Base-by-base conservation (phyloP, 2,888 invertebrate genomes). In the Parnassius smintheus region DNA sequence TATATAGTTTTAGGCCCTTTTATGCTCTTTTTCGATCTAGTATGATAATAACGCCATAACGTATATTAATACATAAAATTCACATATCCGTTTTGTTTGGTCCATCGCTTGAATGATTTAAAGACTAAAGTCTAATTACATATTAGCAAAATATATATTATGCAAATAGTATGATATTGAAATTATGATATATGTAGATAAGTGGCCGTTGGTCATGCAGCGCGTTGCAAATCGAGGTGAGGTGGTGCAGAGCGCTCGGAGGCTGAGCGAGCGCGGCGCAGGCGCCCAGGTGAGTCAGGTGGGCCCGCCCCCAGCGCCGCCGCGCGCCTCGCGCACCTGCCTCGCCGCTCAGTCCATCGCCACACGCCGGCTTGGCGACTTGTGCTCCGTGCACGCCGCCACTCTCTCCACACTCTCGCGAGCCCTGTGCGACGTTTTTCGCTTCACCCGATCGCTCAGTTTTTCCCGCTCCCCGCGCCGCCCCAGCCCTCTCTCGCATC, bases 281-380 rank as follows among this genome's bases (percentile, higher is more conserved):
- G 81, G 91, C 91, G 91, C 91, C 86, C 90, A 91, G 91, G 91
- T 91, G 91, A 78, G 81, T 79, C 89, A 90, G 91, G 91, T 90
- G 85, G 87, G 85, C 85, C 90, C 89, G 89, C 91, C 91, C 87
- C 91, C 88, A 78, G 83, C 81, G 72, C 85, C 86, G 84, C 83
- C 86, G 84, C 83, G 75, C 78, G 81, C 81, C 72, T 83, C 85
- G 82, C 88, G 85, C 88, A 86, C 86, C 88, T 86, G 86, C 86
- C 82, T 78, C 85, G 73, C 70, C 75, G 72, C 72, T 77, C 80
- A 79, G 80, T 80, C 76, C 78, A 78, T 68, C 75, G 80, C 78
- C 76, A 80, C 74, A 80, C 80, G 80, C 81, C 81, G 80, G 76
- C 78, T 72, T 75, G 81, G 81, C 81, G 91, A 91, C 90, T 89